Percentiles rank a stretch among this genome's conserved stretches.
Conservation (phyloP, 2,797 vertebrate species). For the Esox lucius region DNA sequence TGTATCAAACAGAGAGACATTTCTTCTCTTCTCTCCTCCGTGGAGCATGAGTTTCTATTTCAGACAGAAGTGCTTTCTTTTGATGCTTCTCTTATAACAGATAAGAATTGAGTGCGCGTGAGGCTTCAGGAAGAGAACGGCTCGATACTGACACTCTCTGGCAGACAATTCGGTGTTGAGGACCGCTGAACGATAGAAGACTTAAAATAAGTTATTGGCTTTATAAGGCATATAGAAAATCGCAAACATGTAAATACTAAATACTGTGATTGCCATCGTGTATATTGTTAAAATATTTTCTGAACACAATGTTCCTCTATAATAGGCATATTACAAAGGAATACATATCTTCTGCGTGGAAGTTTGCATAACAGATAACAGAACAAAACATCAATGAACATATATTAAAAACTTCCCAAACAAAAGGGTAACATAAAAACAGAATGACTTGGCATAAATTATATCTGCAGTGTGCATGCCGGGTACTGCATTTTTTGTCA, state of each 20-base stretch:
- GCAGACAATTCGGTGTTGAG: conserved; percentile 39
- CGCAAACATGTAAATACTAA: background rate
- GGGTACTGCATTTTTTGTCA: background rate
- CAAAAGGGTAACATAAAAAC: background rate
- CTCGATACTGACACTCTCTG: conserved; percentile 78
- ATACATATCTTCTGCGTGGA: too few species aligned
- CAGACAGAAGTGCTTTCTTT: background rate
- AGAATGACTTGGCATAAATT: background rate
- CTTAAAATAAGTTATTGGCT: background rate
- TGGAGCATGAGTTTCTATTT: background rate
- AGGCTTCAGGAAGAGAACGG: conserved; percentile 27
- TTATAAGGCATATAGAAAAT: background rate
- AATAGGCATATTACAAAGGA: background rate
- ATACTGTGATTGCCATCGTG: background rate
- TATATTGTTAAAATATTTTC: background rate
- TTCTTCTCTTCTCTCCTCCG: background rate
- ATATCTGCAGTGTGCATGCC: background rate
- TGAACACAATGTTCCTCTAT: background rate
- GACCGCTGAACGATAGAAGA: background rate
- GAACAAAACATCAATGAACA: background rate
- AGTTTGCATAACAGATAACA: too few species aligned
- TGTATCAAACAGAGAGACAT: background rate
- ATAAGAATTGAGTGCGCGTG: background rate
- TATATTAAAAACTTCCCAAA: background rate
- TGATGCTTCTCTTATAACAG: background rate